phyloP scores from a whole-genome alignment of 2,797 vertebrate genomes.

The Eulemur coronatus region DNA sequence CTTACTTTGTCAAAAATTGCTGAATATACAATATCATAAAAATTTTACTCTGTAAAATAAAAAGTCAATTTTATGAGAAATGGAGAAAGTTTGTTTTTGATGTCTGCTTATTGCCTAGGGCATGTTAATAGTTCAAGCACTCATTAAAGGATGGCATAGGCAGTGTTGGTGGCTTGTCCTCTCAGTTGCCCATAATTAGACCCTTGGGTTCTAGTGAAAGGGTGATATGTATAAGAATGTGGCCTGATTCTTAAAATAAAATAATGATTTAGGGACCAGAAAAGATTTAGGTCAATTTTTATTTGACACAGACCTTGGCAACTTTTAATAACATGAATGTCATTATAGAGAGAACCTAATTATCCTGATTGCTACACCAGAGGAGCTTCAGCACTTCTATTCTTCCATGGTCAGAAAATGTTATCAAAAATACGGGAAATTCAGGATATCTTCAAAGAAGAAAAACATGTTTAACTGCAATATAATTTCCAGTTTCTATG shows the following conservation, averaged over 20 bases:
- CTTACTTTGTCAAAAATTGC: not conserved
- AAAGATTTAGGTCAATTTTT: conserved; percentile 49
- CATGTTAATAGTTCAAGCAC: not conserved
- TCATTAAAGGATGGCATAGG: not conserved
- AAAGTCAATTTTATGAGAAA: not conserved
- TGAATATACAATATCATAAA: not conserved
- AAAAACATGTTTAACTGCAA: conserved; percentile 66
- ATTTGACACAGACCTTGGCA: conserved; percentile 41
- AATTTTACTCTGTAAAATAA: not conserved
- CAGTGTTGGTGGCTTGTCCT: not conserved
- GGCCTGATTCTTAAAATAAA: conserved; percentile 41
- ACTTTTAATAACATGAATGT: not conserved
- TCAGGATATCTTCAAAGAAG: conserved; percentile 48
- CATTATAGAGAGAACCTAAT: conserved; percentile 37
- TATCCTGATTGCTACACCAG: not conserved
- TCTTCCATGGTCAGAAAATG: conserved; percentile 13
- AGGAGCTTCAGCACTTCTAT: not conserved
- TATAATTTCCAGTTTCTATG: conserved; percentile 79
- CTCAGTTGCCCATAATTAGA: not conserved
- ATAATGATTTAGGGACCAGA: conserved; percentile 29
- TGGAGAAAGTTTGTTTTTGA: not conserved
- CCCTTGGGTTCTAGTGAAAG: not conserved
- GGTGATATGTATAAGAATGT: not conserved
- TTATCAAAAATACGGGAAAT: conserved; percentile 51
- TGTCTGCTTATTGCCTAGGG: not conserved